These are phyloP conservation scores for Megastigmus dorsalis DNA, from an alignment of 2,888 invertebrate genomes.

Conservation along the genomic window DNA sequence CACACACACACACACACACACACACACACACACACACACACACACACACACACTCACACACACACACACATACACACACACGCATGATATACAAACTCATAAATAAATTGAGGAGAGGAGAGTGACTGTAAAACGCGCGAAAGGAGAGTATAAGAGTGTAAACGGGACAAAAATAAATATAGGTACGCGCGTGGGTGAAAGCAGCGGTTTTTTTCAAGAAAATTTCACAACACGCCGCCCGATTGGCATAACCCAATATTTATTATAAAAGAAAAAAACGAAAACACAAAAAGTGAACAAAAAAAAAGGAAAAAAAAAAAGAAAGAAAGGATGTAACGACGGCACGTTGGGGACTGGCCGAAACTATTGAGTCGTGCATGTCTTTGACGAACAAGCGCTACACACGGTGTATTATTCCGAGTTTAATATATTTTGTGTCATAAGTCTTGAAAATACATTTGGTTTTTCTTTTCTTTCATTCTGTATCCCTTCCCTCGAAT, in stretches of 20 bases:
- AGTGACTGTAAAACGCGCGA: conserved; percentile 32
- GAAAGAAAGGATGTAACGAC: conserved; percentile 7
- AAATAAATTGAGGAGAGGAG: conserved; percentile 4
- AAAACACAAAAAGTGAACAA: too few relatives aligned
- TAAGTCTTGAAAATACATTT: conserved; percentile 68
- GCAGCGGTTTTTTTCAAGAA: conserved; percentile 45
- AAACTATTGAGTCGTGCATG: neutral
- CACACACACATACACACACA: too few relatives aligned
- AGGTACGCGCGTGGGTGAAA: conserved; percentile 48
- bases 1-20: too few relatives aligned
- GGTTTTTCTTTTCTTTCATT: conserved; percentile 23
- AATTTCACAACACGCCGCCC: conserved; percentile 28
- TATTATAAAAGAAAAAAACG: conserved; percentile 37
- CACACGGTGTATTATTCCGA: conserved; percentile 69
- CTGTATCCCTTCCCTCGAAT: neutral
- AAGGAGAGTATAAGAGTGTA: neutral
- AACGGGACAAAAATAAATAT: neutral
- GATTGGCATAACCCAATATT: conserved; percentile 37
- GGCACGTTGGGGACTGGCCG: neutral
- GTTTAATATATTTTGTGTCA: conserved; percentile 73
- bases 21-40: too few relatives aligned
- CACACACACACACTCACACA: too few relatives aligned
- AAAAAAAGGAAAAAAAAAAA: conserved; percentile 6
- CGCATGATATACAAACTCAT: too few relatives aligned
- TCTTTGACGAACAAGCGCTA: conserved; percentile 55